Conservation (phyloP, 2,888 invertebrate genomes). For the Caenorhabditis virilis region DNA sequence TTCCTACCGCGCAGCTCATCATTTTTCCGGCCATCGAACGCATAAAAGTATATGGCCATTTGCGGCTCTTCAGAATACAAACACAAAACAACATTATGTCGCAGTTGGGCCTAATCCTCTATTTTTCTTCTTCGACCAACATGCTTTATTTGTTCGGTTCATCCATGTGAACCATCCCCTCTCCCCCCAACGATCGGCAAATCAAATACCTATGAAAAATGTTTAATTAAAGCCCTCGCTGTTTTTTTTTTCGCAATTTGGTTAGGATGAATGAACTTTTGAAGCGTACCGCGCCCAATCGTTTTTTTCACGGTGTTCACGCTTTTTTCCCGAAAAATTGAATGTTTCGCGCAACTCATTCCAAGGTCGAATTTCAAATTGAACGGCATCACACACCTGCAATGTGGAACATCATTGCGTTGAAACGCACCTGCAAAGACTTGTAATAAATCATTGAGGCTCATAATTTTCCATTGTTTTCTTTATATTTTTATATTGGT, state of each 20-base stretch:
- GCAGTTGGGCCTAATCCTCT: neutral
- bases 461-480: neutral
- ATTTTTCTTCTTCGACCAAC: slow-evolving; percentile 7
- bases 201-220: neutral
- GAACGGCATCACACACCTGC: slow-evolving; percentile 9
- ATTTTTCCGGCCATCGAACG: neutral
- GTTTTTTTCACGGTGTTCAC: slow-evolving; percentile 18
- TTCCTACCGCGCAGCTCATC: neutral
- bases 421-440: neutral
- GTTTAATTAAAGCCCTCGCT: neutral
- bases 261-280: too few species aligned
- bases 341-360: slow-evolving; percentile 33
- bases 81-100: neutral
- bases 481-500: slow-evolving; percentile 9
- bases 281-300: too few species aligned
- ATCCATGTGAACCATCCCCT: slow-evolving; percentile 25
- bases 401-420: neutral
- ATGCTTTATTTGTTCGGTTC: slow-evolving; percentile 30
- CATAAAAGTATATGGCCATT: neutral
- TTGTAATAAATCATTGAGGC: neutral
- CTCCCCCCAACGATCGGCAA: too few species aligned
- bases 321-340: slow-evolving; percentile 28
- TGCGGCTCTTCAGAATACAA: neutral
- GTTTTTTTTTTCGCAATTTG: too few species aligned
- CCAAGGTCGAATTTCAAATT: slow-evolving; percentile 35